phyloP scores from a whole-genome alignment of 2,797 vertebrate genomes.

The Dipus sagitta region DNA sequence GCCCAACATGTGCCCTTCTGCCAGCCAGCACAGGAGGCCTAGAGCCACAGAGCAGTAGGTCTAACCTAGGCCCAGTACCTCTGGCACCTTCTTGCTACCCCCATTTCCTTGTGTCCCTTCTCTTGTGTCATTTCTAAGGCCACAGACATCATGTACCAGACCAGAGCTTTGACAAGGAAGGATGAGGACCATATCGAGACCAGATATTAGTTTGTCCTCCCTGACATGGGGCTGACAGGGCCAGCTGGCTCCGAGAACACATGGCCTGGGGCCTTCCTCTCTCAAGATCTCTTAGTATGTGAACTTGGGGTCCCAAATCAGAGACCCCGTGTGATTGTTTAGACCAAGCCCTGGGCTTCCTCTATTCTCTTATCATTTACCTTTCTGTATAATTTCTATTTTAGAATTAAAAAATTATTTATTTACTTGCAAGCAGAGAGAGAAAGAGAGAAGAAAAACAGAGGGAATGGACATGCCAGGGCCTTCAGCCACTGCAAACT shows the following conservation, averaged over 20 bases:
- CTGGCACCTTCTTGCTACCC: background rate
- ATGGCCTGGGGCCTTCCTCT: background rate
- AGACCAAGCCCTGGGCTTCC: no score
- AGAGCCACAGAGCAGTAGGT: background rate
- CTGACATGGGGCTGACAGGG: background rate
- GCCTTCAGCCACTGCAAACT: no score
- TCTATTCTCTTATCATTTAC: no score
- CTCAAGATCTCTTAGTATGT: accelerated
- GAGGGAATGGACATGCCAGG: no score
- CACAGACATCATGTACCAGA: background rate
- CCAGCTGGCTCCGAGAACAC: background rate
- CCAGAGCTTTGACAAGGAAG: background rate
- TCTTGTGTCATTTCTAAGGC: background rate
- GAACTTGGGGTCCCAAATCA: background rate
- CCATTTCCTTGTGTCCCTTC: background rate
- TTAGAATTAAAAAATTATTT: no score
- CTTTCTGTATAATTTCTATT: background rate
- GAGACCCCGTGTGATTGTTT: accelerated
- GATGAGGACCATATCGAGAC: accelerated
- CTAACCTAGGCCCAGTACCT: background rate
- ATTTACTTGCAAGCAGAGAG: no score
- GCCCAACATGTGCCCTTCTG: no score
- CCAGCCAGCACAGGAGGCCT: background rate
- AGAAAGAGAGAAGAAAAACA: no score
- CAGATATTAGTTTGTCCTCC: background rate